A percentile compares a stretch with the other conserved stretches of the same genome.
Conservation (phyloP, 2,113 vertebrate genomes). For the Mellivora capensis region DNA sequence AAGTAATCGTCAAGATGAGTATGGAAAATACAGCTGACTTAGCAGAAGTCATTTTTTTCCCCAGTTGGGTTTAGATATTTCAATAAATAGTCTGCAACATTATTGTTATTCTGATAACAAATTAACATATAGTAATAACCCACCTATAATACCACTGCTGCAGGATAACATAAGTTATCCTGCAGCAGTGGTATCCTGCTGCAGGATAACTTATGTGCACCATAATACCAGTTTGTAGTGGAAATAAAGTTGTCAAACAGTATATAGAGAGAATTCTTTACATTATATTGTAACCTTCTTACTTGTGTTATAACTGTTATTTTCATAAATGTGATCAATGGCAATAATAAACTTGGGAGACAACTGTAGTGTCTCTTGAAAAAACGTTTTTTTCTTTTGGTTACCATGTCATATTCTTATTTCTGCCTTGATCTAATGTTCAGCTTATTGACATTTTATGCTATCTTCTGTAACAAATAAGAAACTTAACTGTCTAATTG, state of each 20-base stretch:
- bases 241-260: conserved; percentile 52
- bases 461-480: neutral
- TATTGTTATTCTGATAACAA: conserved; percentile 43
- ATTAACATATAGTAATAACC: conserved; percentile 13
- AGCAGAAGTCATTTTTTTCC: neutral
- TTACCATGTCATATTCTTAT: neutral
- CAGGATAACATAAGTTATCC: too few relatives aligned
- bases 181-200: neutral
- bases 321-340: conserved; percentile 47
- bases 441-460: neutral
- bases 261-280: conserved; percentile 14
- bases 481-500: conserved; percentile 3
- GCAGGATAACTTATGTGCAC: conserved; percentile 12
- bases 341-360: conserved; percentile 21
- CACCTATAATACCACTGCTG: neutral
- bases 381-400: neutral
- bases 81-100: neutral
- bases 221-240: conserved; percentile 24
- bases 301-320: neutral
- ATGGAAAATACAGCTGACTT: neutral
- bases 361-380: neutral
- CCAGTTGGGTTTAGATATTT: neutral
- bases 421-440: neutral
- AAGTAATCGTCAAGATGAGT: neutral
- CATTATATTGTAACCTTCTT: conserved; percentile 22